phyloP scores from a whole-genome alignment of 2,797 vertebrate species.

The Babyrousa celebensis region DNA sequence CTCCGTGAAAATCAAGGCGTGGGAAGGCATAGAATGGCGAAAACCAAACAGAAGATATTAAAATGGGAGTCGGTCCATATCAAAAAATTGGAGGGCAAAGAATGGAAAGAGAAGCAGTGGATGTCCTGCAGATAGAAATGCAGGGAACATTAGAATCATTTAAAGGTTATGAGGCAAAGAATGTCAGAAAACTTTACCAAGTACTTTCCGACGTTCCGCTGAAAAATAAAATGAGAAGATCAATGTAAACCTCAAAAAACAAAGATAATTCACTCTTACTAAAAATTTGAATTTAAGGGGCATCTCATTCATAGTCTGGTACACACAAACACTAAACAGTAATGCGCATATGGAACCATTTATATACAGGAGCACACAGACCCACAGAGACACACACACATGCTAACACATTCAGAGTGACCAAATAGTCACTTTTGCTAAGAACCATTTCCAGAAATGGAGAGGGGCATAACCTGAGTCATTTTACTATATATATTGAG shows the following conservation, averaged over 20 bases:
- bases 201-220: not conserved
- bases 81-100: not conserved
- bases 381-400: not conserved
- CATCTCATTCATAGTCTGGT: not conserved
- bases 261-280: not conserved
- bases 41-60: no score
- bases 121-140: not conserved
- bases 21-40: no score
- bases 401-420: not conserved
- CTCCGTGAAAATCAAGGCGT: no score
- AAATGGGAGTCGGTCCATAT: no score
- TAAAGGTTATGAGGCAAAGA: not conserved
- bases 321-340: not conserved
- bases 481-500: not conserved
- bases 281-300: not conserved
- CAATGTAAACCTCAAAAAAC: not conserved
- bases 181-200: not conserved
- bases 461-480: not conserved
- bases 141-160: not conserved
- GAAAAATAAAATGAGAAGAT: not conserved
- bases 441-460: not conserved
- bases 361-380: not conserved
- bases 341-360: not conserved
- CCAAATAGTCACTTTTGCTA: not conserved
- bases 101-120: not conserved